A percentile compares a stretch with the other conserved stretches of the same genome.
phyloP scores from a whole-genome alignment of 2,113 vertebrate species.

The Peromyscus californicus region DNA sequence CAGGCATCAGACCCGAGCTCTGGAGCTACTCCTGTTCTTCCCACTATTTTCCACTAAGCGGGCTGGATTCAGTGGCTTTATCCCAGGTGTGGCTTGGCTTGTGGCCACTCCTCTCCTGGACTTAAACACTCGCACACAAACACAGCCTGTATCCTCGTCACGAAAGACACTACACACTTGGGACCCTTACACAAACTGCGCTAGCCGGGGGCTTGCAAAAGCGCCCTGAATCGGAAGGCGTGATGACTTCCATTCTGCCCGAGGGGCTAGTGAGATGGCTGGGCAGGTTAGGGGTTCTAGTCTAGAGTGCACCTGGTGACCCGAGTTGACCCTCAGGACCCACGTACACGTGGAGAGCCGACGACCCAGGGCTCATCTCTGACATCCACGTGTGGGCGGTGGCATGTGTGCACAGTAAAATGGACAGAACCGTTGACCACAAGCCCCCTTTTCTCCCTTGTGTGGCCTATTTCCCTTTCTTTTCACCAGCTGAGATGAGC shows the following conservation, averaged over 20 bases:
- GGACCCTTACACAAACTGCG: neutral
- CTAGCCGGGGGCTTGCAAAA: slow-evolving; percentile 59
- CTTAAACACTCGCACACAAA: neutral
- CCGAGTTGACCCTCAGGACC: neutral
- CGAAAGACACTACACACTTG: neutral
- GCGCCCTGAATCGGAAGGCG: slow-evolving; percentile 1
- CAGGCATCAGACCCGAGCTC: neutral
- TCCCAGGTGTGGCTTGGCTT: neutral
- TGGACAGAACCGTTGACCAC: fast-evolving
- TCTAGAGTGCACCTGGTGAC: neutral
- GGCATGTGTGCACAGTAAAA: neutral
- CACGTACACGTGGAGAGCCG: neutral
- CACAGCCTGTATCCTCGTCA: neutral
- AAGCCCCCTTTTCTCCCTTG: neutral
- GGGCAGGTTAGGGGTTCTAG: neutral
- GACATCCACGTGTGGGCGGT: neutral
- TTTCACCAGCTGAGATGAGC: neutral
- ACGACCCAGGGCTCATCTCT: neutral
- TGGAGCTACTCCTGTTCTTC: neutral
- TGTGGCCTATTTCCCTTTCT: neutral
- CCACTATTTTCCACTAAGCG: neutral
- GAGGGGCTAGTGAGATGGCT: neutral
- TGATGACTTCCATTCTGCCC: neutral
- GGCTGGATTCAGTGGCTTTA: neutral
- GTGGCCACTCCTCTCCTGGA: neutral